Evolutionary conservation across 1,140 invertebrate genomes (phyloP), one percentile per base, ranked within the genome.

Genomic region (Pararge aegeria): DNA sequence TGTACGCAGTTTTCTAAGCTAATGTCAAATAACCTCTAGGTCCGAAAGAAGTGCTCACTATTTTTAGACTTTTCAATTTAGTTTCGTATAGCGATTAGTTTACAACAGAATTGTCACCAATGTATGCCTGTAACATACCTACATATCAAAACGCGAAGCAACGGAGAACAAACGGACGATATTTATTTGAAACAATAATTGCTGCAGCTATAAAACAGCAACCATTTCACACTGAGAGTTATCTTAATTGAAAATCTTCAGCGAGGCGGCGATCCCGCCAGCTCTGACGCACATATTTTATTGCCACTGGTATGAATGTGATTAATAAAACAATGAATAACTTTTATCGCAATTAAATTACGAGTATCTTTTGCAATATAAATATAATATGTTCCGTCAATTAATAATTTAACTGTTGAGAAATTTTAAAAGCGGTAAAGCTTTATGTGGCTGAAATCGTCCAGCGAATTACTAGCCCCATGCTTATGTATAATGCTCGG

Each of bases 231-330:
- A 61, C 51, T 50, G 44, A 38, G 34, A 30, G 5, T 55, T 55
- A 61, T 61, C 58, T 61, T 54, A 61, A 61, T 61, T 61, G 52
- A 55, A 61, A 61, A 61, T 61, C 58, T 61, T 55, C 34, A 58
- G 27, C 34, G 52, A 21, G 37, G 51, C 52, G 30, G 52, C 59
- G 50, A 42, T 50, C 44, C 59, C 20, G 53, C 19, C 37, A 19
- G 30, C 52, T 55, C 46, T 50, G 46, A 55, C 46, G 37, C 59
- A 51, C 37, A 61, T 61, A 61, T 61, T 61, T 18, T 61, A 61
- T 61, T 55, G 37, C 46, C 24, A n/a, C 9, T n/a, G 34, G 37
- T 51, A 55, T 61, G 44, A 55, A 61, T 42, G 24, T 21, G 46
- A 19, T 19, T 55, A 50, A 54, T 60, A 60, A 54, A 60, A 27